phyloP scores from a whole-genome alignment of 2,888 invertebrate species.

The Anoncus sp. region DNA sequence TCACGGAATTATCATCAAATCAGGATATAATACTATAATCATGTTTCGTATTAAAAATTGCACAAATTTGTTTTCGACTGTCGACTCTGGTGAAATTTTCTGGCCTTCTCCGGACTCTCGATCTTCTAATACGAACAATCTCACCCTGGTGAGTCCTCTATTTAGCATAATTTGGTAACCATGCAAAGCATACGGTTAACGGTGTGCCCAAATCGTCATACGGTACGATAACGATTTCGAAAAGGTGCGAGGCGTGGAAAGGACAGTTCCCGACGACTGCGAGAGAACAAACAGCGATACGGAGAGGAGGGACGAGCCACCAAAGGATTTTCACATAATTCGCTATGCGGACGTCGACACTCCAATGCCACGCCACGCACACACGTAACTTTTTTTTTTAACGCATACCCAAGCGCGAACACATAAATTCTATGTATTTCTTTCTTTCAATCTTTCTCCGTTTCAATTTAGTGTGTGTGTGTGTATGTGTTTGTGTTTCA shows the following conservation, averaged over 20 bases:
- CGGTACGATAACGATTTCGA: slow-evolving; percentile 38
- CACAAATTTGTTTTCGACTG: background rate
- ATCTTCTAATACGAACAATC: background rate
- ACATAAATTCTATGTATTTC: slow-evolving; percentile 65
- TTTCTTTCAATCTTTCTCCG: slow-evolving; percentile 69
- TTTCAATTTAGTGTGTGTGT: slow-evolving; percentile 62
- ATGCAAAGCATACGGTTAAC: slow-evolving; percentile 24
- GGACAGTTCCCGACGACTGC: slow-evolving; percentile 20
- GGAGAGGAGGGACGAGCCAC: slow-evolving; percentile 37
- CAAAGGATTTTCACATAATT: slow-evolving; percentile 57
- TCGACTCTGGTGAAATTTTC: background rate
- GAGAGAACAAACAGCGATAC: slow-evolving; percentile 13
- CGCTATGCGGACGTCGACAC: slow-evolving; percentile 58
- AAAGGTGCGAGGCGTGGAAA: slow-evolving; percentile 26
- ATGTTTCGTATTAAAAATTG: background rate
- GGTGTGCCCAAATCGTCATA: slow-evolving; percentile 31
- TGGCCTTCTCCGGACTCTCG: background rate
- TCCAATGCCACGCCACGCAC: slow-evolving; percentile 47
- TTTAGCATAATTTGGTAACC: slow-evolving; percentile 45
- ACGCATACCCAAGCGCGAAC: slow-evolving; percentile 49
- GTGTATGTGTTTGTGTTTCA: slow-evolving; percentile 56
- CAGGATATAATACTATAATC: background rate
- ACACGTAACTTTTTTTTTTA: slow-evolving; percentile 37
- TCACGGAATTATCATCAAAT: too few species aligned
- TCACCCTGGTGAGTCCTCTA: background rate